Base-by-base conservation (phyloP, 2,888 invertebrate genomes). In the Hypolimnas misippus region DNA sequence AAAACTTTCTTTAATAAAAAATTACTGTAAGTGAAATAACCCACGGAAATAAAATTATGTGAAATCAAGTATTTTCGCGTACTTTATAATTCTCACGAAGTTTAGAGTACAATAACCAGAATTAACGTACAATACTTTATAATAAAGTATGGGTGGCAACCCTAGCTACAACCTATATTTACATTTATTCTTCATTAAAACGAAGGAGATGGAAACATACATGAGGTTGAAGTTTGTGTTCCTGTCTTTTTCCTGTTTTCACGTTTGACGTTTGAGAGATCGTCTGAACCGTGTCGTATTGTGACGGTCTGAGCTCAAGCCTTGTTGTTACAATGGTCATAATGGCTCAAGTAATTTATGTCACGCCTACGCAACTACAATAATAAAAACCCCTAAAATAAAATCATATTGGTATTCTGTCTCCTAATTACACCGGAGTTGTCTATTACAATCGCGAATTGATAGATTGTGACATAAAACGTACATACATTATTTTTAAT, bases 401-500 rank as follows among this genome's bases (percentile, higher is more conserved):
- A 52, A 52, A 10, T 7, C 17, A 17, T 25, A 33, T 52, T 35
- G 10, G 6, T 17, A 19, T 21, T 46, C 44, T 5, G 44, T n/a
- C 35, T 29, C 14, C 17, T 52, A 52, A 52, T 52, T 52, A 52
- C 19, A 16, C 17, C 12, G 35, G 3, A 52, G 5, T 38, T 40
- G 33, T 54, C 40, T 21, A 10, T 10, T 51, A 1, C n/a, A n/a
- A 29, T 44, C 49, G 49, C 38, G n/a, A 33, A 17, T 60, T 54
- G 60, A 50, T 55, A 44, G 38, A 60, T 55, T 49, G 40, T 60
- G 54, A 55, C 49, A 54, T 19, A 4, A 14, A 29, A 29, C 14
- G 19, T 38, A 40, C 40, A 59, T 53, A 54, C 42, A 57, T 61
- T 46, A 38, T 52, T 53, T 40, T 33, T 46, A 52, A 53, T 35